phyloP scores from a whole-genome alignment of 2,113 vertebrate genomes.

The Megaptera novaeangliae region DNA sequence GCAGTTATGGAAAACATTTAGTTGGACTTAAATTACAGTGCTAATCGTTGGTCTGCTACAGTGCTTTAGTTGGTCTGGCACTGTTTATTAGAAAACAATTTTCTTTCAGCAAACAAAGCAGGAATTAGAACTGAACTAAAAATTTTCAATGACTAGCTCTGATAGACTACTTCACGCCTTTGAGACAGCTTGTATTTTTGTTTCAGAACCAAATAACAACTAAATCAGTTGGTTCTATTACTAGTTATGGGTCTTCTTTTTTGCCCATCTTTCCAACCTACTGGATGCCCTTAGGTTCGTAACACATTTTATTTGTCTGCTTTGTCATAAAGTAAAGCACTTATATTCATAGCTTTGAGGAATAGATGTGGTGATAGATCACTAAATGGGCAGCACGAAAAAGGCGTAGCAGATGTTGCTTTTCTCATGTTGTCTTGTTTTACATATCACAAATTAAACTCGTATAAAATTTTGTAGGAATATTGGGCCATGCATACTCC shows the following conservation, averaged over 20 bases:
- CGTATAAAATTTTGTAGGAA: neutral
- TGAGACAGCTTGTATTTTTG: slow-evolving; percentile 43
- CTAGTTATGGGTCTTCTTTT: slow-evolving; percentile 52
- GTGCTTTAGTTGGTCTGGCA: neutral
- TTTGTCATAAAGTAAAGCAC: slow-evolving; percentile 62
- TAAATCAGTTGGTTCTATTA: slow-evolving; percentile 53
- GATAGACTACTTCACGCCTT: neutral
- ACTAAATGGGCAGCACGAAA: slow-evolving; percentile 50
- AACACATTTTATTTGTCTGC: slow-evolving; percentile 72
- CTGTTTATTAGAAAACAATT: neutral
- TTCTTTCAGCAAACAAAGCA: neutral
- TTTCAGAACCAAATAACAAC: slow-evolving; percentile 54
- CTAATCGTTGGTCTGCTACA: neutral
- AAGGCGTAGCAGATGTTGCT: neutral
- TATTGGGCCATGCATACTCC: neutral
- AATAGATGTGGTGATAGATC: slow-evolving; percentile 66
- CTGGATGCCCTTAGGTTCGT: slow-evolving; percentile 64
- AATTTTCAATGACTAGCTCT: neutral
- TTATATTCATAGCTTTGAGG: slow-evolving; percentile 65
- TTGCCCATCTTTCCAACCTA: slow-evolving; percentile 61
- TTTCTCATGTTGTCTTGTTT: slow-evolving; percentile 48
- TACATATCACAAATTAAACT: slow-evolving; percentile 27
- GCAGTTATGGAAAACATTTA: neutral
- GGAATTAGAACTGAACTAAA: neutral
- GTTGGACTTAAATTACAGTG: neutral